Evolutionary conservation across 2,888 invertebrate genomes (phyloP), one percentile per base, ranked within the genome.

Genomic region (Hypsopygia costalis): DNA sequence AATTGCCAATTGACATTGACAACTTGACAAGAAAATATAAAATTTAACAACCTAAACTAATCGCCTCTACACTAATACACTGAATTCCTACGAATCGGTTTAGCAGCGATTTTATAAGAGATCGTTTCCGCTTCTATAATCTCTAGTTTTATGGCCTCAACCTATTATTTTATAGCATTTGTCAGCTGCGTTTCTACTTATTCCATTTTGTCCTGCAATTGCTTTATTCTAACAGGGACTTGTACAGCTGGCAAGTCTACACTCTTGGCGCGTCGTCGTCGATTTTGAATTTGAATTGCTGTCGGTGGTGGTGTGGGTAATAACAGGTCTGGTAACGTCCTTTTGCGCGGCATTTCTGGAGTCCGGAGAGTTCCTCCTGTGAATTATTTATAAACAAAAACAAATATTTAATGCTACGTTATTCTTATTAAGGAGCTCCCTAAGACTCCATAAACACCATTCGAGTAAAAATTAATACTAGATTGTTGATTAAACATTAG

Each of bases 211-310:
- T 70, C 72, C 40, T 85, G 76, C 33, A 88, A 56, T 51, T 89
- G 89, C 48, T 75, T 86, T 9, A 89, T 85, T 46, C 87, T 68
- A 7, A 74, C 69, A 0, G 88, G 89, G 6, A 89, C 89, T 56
- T 88, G 88, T 0, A 89, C 85, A 0, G 87, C 85, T 11, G 89
- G 89, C 12, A 89, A 63, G 28, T 89, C 88, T 36, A 89, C 86
- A 54, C 86, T 87, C 46, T 78, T 79, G 27, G 86, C 72, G 42
- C 81, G 80, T 0, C 70, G 78, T 4, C 87, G 78, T 64, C 76
- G 79, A 63, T 76, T 66, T 67, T 71, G 63, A n/a, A 56, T 53
- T 12, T 72, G 71, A 16, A 54, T 44, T 32, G 60, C 51, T 10
- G 55, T 47, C 36, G 51, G 67, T 0, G 65, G 64, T 44, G 61